Evolutionary conservation across 2,113 vertebrate genomes (phyloP).

Genomic region (Hemiprocne comata): DNA sequence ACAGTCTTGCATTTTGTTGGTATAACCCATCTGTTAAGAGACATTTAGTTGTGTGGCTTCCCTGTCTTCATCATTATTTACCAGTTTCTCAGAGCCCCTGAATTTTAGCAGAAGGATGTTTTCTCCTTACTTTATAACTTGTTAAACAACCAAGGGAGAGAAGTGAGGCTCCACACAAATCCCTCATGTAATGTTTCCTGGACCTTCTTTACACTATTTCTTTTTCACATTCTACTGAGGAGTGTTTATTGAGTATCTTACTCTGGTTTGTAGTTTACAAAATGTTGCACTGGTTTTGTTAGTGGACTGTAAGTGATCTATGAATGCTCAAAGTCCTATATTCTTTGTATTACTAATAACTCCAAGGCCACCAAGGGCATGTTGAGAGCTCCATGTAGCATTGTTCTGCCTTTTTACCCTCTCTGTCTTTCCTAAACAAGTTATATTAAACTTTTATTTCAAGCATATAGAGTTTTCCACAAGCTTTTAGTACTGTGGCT

Average conservation of each 20-base stretch:
- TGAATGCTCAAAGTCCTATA: not conserved
- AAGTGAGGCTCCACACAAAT: not conserved
- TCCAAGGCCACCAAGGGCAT: not conserved
- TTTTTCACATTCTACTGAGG: not conserved
- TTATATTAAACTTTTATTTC: not conserved
- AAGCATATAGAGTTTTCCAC: not conserved
- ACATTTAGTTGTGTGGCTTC: not conserved
- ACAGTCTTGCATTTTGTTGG: not conserved
- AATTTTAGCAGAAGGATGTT: not conserved
- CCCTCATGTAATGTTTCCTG: not conserved
- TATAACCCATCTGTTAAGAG: not conserved
- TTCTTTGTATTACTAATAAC: not conserved
- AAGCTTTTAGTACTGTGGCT: not conserved
- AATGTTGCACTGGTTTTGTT: not conserved
- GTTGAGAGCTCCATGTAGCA: not conserved
- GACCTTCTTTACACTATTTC: not conserved
- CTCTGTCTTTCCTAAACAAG: not conserved
- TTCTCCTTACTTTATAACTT: not conserved
- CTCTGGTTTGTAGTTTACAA: not conserved
- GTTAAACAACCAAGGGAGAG: not conserved
- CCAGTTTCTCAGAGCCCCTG: not conserved
- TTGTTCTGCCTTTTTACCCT: not conserved
- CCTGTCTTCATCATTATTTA: not conserved
- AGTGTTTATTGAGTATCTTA: not conserved
- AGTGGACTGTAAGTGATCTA: not conserved